Evolutionary conservation across 2,113 vertebrate genomes (phyloP).

Genomic region (Calypte anna): DNA sequence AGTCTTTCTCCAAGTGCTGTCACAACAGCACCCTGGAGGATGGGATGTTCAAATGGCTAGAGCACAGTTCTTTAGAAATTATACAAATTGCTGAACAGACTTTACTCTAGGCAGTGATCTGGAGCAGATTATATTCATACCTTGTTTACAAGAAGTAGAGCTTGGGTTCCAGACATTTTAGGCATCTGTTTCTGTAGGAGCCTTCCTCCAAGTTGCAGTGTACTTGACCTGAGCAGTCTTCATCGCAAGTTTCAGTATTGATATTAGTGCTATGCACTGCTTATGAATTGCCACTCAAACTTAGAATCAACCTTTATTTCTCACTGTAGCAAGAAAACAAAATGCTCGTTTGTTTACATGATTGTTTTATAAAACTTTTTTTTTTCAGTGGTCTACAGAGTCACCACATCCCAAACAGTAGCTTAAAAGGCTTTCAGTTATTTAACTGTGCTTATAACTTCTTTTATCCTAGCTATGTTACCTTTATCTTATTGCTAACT

Average conservation of each 20-base stretch:
- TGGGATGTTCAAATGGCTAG: background rate
- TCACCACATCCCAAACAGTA: background rate
- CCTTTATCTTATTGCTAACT: background rate
- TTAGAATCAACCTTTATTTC: background rate
- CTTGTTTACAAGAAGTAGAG: background rate
- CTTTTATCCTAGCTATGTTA: background rate
- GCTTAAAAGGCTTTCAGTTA: constrained; percentile 10
- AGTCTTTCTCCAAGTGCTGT: background rate
- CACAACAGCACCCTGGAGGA: background rate
- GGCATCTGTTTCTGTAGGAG: background rate
- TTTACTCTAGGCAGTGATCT: background rate
- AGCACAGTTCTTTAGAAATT: background rate
- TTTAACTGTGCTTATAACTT: background rate
- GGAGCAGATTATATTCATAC: background rate
- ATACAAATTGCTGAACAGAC: background rate
- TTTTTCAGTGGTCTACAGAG: background rate
- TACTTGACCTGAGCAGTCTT: background rate
- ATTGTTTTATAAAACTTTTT: background rate
- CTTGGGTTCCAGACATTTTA: background rate
- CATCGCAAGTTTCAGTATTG: constrained; percentile 21
- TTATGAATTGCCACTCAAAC: background rate
- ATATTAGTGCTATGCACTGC: background rate
- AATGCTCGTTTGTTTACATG: background rate
- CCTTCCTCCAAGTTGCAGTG: background rate
- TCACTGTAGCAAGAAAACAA: background rate